phyloP scores from a whole-genome alignment of 2,797 vertebrate species.

The Acanthiza pusilla region DNA sequence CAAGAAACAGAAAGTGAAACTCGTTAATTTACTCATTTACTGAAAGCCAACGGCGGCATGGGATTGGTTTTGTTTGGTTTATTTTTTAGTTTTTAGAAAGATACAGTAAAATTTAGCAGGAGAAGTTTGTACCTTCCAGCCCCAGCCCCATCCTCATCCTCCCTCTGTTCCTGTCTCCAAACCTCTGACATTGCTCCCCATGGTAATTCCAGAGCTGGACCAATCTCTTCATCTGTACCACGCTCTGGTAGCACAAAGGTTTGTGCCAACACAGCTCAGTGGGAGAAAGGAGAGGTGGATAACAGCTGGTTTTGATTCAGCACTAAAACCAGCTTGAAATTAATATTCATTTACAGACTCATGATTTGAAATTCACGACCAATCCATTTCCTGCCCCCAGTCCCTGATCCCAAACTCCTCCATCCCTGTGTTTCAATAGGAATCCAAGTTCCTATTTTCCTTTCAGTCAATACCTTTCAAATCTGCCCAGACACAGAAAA shows the following conservation, averaged over 20 bases:
- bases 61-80: background rate
- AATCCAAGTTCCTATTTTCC: background rate
- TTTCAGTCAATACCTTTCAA: background rate
- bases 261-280: background rate
- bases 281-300: background rate
- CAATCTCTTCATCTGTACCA: background rate
- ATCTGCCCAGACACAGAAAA: background rate
- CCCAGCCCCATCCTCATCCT: background rate
- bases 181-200: background rate
- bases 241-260: background rate
- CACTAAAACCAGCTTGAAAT: background rate
- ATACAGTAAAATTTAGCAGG: background rate
- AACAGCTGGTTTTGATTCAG: background rate
- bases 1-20: constrained; percentile 44
- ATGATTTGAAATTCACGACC: background rate
- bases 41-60: background rate
- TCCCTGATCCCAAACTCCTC: background rate
- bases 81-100: background rate
- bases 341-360: background rate
- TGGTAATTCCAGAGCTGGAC: background rate
- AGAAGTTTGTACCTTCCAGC: background rate
- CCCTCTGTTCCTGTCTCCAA: background rate
- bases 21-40: background rate
- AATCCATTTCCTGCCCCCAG: background rate
- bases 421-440: background rate